Base-by-base conservation (phyloP, 2,888 invertebrate genomes). In the Harmothoe impar region DNA sequence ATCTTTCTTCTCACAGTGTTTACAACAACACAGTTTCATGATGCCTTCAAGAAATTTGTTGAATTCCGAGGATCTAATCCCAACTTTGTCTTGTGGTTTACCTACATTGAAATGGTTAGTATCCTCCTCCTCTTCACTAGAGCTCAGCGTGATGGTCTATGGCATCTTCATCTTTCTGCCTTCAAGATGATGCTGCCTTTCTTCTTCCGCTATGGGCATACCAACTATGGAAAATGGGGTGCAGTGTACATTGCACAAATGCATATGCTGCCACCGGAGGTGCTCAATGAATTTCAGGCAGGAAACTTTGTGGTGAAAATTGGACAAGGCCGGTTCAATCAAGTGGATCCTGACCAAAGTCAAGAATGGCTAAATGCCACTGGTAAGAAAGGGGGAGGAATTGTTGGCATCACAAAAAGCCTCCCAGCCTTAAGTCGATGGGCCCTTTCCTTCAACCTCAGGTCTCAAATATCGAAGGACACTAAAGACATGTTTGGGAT, bases 401-500 rank as follows among this genome's bases (percentile, higher is more conserved):
- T 91, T 35, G 62, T 91, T 0, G 91, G 91, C 23, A 91, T 91
- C 52, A 89, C 86, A 17, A 90, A 91, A 89, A 91, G 62, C 20
- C 29, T 33, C n/a, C 35, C 89, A 31, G 91, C 90, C 25, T 88
- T 90, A 23, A 77, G 89, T 89, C 29, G 91, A 89, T 91, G 91
- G 91, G 77, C 88, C 15, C 90, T 91, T 0, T 89, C 90, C 7
- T 91, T 91, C 86, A 91, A 91, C 72, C 62, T 89, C 0, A 29
- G 90, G 81, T 89, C 85, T 12, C 43, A 89, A 25, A 90, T 90
- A 23, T 29, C 81, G 5, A 33, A 29, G 31, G 81, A 81, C 31
- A 81, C 81, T 7, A 81, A 33, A 33, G 81, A 25, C 35, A 29
- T 81, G 35, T 81, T 31, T 86, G 86, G 52, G 23, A n/a, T n/a